Evolutionary conservation across 2,888 invertebrate species (phyloP), one percentile per base, ranked within the genome.

Genomic region (Eledona agricola): DNA sequence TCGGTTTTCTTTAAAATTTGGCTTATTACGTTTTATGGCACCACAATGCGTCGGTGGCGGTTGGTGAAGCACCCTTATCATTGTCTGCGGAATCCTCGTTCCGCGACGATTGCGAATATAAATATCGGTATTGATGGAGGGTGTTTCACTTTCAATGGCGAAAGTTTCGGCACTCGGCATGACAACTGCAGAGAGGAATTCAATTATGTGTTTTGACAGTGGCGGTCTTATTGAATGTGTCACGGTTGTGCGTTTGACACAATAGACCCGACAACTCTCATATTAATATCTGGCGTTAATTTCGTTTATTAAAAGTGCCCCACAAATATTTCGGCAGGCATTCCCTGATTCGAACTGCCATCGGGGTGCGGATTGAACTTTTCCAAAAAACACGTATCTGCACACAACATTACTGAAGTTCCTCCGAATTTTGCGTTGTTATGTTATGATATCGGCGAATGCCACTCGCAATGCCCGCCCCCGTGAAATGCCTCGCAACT

Each of bases 181-280:
- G 53, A 47, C 53, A 54, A 49, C 12, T 54, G 42, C 53, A 49
- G 53, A 49, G 17, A 23, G 34, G 49, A 61, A 63, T 63, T 59
- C 61, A 61, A 61, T 63, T 61, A 63, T 59, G 53, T 59, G 56
- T 58, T 63, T 55, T 53, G 57, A 60, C 57, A 60, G 49, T 52
- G 25, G 28, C 34, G 38, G 47, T 57, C 58, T 59, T 59, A 60
- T 63, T 60, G 58, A 61, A 58, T 56, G 59, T 60, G 60, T 63
- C 59, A 57, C 40, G 57, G 56, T 25, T 17, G 37, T 45, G 45
- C 31, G 31, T 45, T 37, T 45, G 38, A 38, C 46, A 52, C 52
- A 52, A 52, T 37, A 35, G 52, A 13, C n/a, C n/a, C n/a, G n/a
- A 15, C 12, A 23, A 25, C 32, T 35, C 35, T 51, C 38, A 38